These are phyloP conservation scores for Sturmia bella DNA, from an alignment of 2,888 invertebrate genomes.

Conservation along the genomic window DNA sequence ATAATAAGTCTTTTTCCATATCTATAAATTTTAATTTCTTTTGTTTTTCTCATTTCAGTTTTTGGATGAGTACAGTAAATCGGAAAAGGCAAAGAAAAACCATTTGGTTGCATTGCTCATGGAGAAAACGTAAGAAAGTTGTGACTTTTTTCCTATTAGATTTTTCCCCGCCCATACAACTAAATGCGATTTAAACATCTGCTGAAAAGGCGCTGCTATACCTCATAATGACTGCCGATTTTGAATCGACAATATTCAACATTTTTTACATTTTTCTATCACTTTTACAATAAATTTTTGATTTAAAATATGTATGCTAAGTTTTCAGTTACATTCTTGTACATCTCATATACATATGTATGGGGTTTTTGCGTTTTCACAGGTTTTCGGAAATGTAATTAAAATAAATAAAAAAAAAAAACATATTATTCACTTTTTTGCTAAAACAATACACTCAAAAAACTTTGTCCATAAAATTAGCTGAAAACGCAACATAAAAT, in stretches of 20 bases:
- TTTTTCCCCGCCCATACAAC: neutral
- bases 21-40: neutral
- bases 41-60: constrained; percentile 73
- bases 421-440: constrained; percentile 4
- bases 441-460: no score
- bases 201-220: constrained; percentile 47
- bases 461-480: no score
- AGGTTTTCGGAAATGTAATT: no score
- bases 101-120: constrained; percentile 78
- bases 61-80: constrained; percentile 81
- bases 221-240: constrained; percentile 39
- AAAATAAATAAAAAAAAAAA: no score
- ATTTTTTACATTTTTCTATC: constrained; percentile 5
- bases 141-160: neutral
- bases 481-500: no score
- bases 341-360: constrained; percentile 9
- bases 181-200: constrained; percentile 20
- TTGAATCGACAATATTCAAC: constrained; percentile 32
- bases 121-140: constrained; percentile 71
- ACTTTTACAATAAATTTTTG: neutral
- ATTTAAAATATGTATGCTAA: neutral
- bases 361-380: no score
- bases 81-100: constrained; percentile 80
- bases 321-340: constrained; percentile 41
- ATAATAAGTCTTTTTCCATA: no score